Evolutionary conservation across 1,140 invertebrate genomes (phyloP), one percentile per base, ranked within the genome.

Genomic region (Cydia pomonella): DNA sequence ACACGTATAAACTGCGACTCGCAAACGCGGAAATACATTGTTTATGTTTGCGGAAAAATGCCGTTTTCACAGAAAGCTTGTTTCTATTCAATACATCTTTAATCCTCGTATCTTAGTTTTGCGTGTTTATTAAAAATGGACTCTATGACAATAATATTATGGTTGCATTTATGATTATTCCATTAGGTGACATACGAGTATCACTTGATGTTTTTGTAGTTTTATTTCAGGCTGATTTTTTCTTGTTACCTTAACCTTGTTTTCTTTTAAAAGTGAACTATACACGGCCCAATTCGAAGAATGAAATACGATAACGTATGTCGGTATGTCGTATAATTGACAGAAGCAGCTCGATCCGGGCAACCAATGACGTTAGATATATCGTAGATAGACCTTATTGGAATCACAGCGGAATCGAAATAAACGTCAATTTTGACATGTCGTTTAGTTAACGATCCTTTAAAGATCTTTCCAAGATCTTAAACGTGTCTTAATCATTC

Each of bases 21-120:
- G 50, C 50, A 44, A 16, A 16, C 41, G 50, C n/a, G 50, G 50
- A 53, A 53, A 53, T 53, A 53, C 50, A 53, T 53, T 53, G 50
- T 53, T 18, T 53, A n/a, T 53, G n/a, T 53, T n/a, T 53, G 50
- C 50, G 50, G 50, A 53, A 53, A 53, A 53, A 53, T 53, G n/a
- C 50, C n/a, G 50, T 53, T 53, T 53, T 53, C 50, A 53, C 50
- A 53, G 50, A 53, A 53, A 53, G 50, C 50, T 53, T 53, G 50
- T 53, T 53, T 53, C 50, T 53, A 53, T 53, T 53, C 50, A 53
- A 53, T 53, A 53, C 50, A n/a, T 18, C 18, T 18, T 53, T 47
- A 0, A 18, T 53, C n/a, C n/a, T 53, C 50, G 50, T 18, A 53
- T 7, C 50, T 53, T 53, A 2, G 3, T 13, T 16, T 13, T 44